These are phyloP conservation scores for Thinocorus orbignyianus DNA, from an alignment of 2,113 vertebrate genomes.

Conservation along the genomic window DNA sequence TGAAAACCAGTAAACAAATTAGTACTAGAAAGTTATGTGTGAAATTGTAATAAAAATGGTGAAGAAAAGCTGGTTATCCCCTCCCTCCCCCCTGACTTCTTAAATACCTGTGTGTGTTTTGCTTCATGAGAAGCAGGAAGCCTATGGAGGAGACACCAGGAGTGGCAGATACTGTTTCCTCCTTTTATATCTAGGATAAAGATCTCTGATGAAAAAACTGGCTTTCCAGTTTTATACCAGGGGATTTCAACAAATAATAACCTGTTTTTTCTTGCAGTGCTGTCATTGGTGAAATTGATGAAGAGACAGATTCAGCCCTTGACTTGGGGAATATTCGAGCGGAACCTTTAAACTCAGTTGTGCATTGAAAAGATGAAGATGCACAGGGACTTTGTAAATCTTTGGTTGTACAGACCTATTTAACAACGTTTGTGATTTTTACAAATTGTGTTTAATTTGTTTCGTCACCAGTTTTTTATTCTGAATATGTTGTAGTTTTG, in stretches of 20 bases:
- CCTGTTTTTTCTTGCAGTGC: constrained; percentile 79
- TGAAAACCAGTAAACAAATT: background rate
- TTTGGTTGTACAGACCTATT: constrained; percentile 74
- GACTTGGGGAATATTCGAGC: constrained; percentile 96
- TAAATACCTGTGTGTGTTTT: background rate
- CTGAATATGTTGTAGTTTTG: constrained; percentile 60
- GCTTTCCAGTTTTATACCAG: background rate
- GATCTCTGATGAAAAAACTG: background rate
- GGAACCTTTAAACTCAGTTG: constrained; percentile 95
- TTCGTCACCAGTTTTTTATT: constrained; percentile 56
- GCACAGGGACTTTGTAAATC: constrained; percentile 69
- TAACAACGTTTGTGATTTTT: constrained; percentile 59
- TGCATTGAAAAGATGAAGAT: constrained; percentile 80
- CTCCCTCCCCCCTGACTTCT: background rate
- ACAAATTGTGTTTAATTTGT: constrained; percentile 46
- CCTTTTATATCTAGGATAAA: background rate
- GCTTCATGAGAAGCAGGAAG: background rate
- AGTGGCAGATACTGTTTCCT: background rate
- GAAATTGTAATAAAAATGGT: background rate
- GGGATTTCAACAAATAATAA: background rate
- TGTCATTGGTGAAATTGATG: constrained; percentile 98
- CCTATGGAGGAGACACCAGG: background rate
- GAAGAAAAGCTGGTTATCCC: background rate
- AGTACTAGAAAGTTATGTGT: too few relatives aligned
- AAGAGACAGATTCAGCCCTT: constrained; percentile 95